Evolutionary conservation across 2,888 invertebrate species (phyloP).

Genomic region (Pheosia tremula): DNA sequence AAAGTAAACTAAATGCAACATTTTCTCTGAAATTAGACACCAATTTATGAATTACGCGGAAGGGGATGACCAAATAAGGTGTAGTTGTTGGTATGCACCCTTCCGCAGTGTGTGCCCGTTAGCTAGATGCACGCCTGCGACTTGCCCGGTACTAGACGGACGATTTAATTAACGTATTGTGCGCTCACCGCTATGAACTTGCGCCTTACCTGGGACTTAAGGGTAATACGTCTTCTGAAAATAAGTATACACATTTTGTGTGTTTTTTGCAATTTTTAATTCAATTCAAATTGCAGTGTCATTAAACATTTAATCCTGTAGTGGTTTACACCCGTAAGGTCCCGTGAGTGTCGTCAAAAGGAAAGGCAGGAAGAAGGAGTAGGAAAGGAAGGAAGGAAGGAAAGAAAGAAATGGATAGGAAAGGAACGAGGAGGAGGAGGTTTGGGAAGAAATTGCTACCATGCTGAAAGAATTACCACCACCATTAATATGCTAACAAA

Average conservation of each 20-base stretch:
- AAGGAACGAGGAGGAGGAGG: too few species aligned
- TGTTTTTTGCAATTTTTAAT: too few species aligned
- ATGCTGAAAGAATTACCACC: too few species aligned
- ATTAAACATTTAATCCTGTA: too few species aligned
- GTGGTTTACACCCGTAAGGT: too few species aligned
- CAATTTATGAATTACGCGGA: neutral
- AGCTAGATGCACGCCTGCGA: conserved; percentile 75
- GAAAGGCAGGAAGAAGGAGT: too few species aligned
- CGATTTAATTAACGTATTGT: conserved; percentile 84
- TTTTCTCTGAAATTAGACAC: neutral
- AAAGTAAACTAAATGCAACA: neutral
- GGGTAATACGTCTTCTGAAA: conserved; percentile 11
- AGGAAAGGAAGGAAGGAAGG: too few species aligned
- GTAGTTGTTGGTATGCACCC: conserved; percentile 18
- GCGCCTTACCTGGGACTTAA: conserved; percentile 39
- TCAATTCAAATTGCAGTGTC: conserved; percentile 1
- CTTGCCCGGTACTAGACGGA: conserved; percentile 59
- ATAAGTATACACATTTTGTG: neutral
- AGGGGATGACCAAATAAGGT: conserved; percentile 8
- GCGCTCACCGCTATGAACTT: conserved; percentile 71
- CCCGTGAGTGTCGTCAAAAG: too few species aligned
- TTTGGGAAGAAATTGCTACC: too few species aligned
- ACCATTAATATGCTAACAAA: too few species aligned
- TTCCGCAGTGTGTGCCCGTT: conserved; percentile 60
- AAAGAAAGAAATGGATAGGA: too few species aligned